Evolutionary conservation across 1,140 invertebrate genomes (phyloP).

Genomic region (Orchestia grillus): DNA sequence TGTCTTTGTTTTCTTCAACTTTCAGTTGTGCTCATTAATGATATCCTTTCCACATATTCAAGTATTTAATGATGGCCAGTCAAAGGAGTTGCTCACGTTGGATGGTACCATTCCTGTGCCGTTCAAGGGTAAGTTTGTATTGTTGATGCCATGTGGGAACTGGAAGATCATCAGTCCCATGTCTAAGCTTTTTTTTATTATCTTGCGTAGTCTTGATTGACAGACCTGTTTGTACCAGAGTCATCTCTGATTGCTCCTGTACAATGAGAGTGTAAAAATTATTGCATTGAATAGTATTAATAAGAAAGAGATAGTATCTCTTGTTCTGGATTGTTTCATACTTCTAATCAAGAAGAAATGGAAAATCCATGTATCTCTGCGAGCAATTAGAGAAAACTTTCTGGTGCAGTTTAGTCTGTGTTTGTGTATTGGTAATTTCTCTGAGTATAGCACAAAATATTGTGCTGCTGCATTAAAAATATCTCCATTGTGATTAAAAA

Average conservation of each 20-base stretch:
- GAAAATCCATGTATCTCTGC: neutral
- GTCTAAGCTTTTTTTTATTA: slow-evolving; percentile 48
- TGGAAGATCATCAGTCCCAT: neutral
- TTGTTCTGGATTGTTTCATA: neutral
- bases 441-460: neutral
- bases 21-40: neutral
- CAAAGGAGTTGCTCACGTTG: slow-evolving; percentile 86
- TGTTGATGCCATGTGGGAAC: slow-evolving; percentile 60
- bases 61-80: slow-evolving; percentile 92
- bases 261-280: neutral
- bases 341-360: neutral
- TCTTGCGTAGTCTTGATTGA: neutral
- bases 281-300: neutral
- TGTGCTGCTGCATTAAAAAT: neutral
- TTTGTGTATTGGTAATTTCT: slow-evolving; percentile 35
- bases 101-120: slow-evolving; percentile 92
- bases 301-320: neutral
- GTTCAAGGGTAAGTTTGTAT: slow-evolving; percentile 81
- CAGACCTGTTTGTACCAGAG: slow-evolving; percentile 5
- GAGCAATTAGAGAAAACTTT: neutral
- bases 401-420: neutral
- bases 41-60: slow-evolving; percentile 16
- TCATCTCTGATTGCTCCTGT: neutral
- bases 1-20: neutral
- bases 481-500: neutral